Percentiles rank a stretch among this genome's conserved stretches.
Evolutionary conservation across 2,113 vertebrate species (phyloP).

Genomic region (Peromyscus maniculatus): DNA sequence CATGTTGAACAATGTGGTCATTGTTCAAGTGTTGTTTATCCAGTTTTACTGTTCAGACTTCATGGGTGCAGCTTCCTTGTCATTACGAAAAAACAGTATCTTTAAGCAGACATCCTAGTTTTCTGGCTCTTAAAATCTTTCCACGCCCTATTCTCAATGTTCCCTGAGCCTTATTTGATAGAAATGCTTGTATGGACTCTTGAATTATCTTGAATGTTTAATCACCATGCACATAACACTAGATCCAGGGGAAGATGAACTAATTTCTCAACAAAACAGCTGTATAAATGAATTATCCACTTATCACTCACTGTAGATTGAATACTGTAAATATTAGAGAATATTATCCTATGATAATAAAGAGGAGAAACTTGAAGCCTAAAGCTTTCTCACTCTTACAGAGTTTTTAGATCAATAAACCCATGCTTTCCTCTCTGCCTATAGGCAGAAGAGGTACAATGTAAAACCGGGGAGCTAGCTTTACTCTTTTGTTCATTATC

Average conservation of each 20-base stretch:
- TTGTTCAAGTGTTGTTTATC: not conserved
- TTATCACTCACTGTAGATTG: not conserved
- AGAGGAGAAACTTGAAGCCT: not conserved
- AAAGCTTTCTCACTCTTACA: not conserved
- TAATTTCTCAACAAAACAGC: constrained; percentile 11
- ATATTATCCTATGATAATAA: not conserved
- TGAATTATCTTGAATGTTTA: constrained; percentile 40
- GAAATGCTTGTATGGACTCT: constrained; percentile 11
- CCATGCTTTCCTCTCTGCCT: not conserved
- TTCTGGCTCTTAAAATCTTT: not conserved
- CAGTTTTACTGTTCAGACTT: not conserved
- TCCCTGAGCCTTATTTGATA: not conserved
- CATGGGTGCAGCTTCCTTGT: not conserved
- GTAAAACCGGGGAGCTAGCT: not conserved
- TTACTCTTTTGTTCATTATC: too few species aligned
- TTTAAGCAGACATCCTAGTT: not conserved
- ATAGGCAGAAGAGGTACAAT: not conserved
- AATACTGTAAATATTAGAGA: not conserved
- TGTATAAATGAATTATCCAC: not conserved
- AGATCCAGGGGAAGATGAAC: not conserved
- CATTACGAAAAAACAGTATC: not conserved
- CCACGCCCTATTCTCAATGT: not conserved
- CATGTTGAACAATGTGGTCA: not conserved
- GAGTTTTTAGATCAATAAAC: not conserved
- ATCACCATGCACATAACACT: not conserved